Conservation (phyloP, 2,113 vertebrate species). For the Petroica traversi region DNA sequence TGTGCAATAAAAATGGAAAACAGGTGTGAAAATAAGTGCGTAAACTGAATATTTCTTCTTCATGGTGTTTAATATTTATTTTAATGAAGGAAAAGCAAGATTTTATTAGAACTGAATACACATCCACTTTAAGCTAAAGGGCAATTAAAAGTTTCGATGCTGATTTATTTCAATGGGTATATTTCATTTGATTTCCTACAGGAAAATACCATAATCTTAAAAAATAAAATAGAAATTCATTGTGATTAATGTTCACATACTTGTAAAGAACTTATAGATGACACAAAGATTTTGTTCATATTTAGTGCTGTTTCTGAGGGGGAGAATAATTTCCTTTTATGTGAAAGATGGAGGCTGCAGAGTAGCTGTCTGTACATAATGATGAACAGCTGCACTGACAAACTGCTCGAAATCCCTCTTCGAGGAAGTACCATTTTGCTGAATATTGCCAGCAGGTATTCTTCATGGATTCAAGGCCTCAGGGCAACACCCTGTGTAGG, state of each 20-base stretch:
- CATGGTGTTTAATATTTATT: background rate
- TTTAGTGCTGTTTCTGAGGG: background rate
- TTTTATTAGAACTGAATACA: background rate
- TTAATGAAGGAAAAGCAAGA: background rate
- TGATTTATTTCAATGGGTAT: background rate
- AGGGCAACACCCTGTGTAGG: background rate
- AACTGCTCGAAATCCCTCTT: background rate
- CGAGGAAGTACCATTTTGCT: background rate
- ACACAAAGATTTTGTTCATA: background rate
- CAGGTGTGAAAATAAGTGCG: background rate
- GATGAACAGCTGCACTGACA: background rate
- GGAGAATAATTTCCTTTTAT: background rate
- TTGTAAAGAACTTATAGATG: background rate
- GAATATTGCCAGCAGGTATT: background rate
- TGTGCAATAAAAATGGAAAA: background rate
- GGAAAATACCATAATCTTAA: background rate
- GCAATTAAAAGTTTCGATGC: background rate
- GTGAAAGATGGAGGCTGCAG: background rate
- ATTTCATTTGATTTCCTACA: background rate
- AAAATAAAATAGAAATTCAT: background rate
- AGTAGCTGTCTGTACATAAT: background rate
- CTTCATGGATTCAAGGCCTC: background rate
- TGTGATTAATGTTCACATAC: background rate
- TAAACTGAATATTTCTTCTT: background rate
- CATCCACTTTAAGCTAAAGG: background rate